These are phyloP conservation scores for Diabrotica balteata DNA, from an alignment of 2,888 invertebrate species.

Conservation along the genomic window DNA sequence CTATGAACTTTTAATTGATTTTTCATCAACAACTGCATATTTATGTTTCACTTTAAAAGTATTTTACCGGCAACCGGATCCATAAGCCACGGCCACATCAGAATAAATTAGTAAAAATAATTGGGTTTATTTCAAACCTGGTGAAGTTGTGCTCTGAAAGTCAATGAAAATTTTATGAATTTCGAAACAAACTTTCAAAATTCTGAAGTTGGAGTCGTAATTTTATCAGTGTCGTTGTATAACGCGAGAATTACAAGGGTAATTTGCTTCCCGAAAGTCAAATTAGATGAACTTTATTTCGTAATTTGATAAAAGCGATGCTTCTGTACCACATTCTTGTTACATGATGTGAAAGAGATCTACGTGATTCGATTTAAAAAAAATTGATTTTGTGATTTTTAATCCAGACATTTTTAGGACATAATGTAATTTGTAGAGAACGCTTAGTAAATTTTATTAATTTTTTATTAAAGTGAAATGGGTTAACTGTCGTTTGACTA, in stretches of 20 bases:
- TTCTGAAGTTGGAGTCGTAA: slow-evolving; percentile 29
- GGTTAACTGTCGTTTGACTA: too few relatives aligned
- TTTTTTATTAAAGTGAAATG: too few relatives aligned
- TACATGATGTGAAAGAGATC: slow-evolving; percentile 13
- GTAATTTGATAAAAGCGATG: slow-evolving; percentile 34
- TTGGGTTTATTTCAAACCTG: slow-evolving; percentile 27
- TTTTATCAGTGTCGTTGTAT: slow-evolving; percentile 37
- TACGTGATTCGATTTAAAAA: slow-evolving; percentile 6
- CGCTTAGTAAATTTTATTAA: too few relatives aligned
- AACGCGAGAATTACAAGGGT: slow-evolving; percentile 33
- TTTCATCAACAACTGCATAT: too few relatives aligned
- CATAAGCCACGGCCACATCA: neutral
- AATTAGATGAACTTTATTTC: slow-evolving; percentile 39
- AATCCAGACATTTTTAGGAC: too few relatives aligned
- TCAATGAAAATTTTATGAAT: slow-evolving; percentile 41
- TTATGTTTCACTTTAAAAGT: too few relatives aligned
- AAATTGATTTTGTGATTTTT: too few relatives aligned
- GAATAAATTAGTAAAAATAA: slow-evolving; percentile 39
- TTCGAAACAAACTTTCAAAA: slow-evolving; percentile 35
- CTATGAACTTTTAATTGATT: too few relatives aligned
- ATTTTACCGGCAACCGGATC: neutral
- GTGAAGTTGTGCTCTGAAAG: slow-evolving; percentile 19
- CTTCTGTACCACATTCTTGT: slow-evolving; percentile 11
- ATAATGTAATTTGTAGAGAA: too few relatives aligned
- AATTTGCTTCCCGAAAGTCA: slow-evolving; percentile 35